These are phyloP conservation scores for Bubo scandiacus DNA, from an alignment of 2,113 vertebrate genomes.

Conservation along the genomic window DNA sequence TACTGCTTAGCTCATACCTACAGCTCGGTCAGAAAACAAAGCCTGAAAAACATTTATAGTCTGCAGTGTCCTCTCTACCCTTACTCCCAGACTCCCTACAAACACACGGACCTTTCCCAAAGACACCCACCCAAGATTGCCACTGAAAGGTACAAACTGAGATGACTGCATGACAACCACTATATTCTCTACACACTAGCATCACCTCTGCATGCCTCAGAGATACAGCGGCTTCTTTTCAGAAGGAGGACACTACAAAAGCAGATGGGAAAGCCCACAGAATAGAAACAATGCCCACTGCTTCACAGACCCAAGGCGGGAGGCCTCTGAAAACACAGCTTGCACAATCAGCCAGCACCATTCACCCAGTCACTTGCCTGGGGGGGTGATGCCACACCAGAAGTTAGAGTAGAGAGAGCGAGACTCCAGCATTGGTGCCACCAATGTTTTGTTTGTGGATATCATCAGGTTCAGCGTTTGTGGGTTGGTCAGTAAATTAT, in stretches of 20 bases:
- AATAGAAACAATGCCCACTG: too few relatives aligned
- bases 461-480: constrained; percentile 87
- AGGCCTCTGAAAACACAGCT: neutral
- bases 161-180: neutral
- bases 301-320: too few relatives aligned
- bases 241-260: too few relatives aligned
- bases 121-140: neutral
- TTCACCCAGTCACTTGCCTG: constrained; percentile 77
- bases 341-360: neutral
- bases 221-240: too few relatives aligned
- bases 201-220: neutral
- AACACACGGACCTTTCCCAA: rapidly evolving
- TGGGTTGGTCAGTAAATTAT: constrained; percentile 95
- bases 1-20: neutral
- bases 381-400: constrained; percentile 97
- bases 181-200: neutral
- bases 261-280: too few relatives aligned
- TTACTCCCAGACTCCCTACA: neutral
- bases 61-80: neutral
- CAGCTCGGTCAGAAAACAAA: neutral
- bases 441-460: constrained; percentile 90
- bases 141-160: neutral
- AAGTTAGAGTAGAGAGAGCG: constrained; percentile 95
- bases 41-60: neutral
- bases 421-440: constrained; percentile 95